A percentile compares a stretch with the other conserved stretches of the same genome.
Evolutionary conservation across 2,888 invertebrate genomes (phyloP).

Genomic region (Deilephila elpenor): DNA sequence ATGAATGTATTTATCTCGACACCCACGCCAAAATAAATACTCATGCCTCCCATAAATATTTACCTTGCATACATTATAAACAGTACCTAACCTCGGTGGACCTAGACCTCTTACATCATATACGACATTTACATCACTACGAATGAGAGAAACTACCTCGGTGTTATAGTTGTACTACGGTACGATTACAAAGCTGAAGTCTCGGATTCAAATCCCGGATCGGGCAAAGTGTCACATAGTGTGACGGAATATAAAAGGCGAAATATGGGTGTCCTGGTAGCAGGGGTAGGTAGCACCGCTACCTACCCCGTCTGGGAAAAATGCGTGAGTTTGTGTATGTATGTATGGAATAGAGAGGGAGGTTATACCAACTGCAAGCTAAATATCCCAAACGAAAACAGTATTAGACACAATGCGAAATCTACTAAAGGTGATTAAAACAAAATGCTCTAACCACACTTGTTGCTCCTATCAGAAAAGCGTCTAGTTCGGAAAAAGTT

Average conservation of each 20-base stretch:
- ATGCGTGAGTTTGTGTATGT: too few species aligned
- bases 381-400: not conserved
- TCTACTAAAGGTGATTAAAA: not conserved
- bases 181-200: too few species aligned
- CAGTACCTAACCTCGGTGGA: not conserved
- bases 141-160: not conserved
- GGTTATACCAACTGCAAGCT: too few species aligned
- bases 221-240: too few species aligned
- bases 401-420: not conserved
- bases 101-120: constrained; percentile 3
- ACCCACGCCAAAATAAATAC: not conserved
- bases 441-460: not conserved
- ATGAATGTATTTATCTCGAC: not conserved
- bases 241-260: too few species aligned
- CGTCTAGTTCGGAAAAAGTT: not conserved
- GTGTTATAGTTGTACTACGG: too few species aligned
- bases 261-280: too few species aligned
- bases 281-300: too few species aligned
- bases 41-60: not conserved
- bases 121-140: not conserved
- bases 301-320: too few species aligned
- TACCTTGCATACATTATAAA: not conserved
- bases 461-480: not conserved
- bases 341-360: too few species aligned
- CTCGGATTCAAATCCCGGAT: too few species aligned